These are phyloP conservation scores for Coelogynopora nodosa DNA, from an alignment of 2,888 invertebrate genomes.

Conservation along the genomic window DNA sequence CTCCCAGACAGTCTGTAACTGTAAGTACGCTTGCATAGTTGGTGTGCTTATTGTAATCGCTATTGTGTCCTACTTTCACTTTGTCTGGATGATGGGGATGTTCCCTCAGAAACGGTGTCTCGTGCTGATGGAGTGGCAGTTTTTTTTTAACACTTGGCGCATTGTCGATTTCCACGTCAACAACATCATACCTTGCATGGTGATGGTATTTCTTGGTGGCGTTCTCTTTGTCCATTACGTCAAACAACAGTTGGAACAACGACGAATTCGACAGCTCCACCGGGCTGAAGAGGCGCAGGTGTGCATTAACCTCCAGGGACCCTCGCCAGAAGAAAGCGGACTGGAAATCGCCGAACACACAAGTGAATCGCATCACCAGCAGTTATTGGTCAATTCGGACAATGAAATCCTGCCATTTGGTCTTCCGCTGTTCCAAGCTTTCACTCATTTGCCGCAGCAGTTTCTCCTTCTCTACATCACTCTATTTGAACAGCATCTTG, in stretches of 20 bases:
- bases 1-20: constrained; percentile 9
- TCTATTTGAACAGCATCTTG: constrained; percentile 1
- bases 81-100: constrained; percentile 25
- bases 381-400: neutral
- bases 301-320: neutral
- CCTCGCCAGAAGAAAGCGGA: neutral
- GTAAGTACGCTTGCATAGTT: constrained; percentile 12
- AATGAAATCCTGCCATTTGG: neutral
- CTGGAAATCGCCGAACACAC: neutral
- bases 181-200: neutral
- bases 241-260: neutral
- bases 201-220: neutral
- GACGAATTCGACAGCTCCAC: neutral
- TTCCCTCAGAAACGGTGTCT: neutral
- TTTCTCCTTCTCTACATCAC: neutral
- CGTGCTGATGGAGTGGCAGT: constrained; percentile 9
- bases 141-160: constrained; percentile 1
- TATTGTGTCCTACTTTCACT: constrained; percentile 13
- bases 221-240: constrained; percentile 19
- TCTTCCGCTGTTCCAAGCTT: constrained; percentile 17
- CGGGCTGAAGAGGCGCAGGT: neutral
- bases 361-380: neutral
- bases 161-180: neutral
- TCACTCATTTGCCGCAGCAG: neutral
- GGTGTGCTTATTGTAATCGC: neutral